Evolutionary conservation across 2,113 vertebrate species (phyloP).

Genomic region (Nesoenas mayeri): DNA sequence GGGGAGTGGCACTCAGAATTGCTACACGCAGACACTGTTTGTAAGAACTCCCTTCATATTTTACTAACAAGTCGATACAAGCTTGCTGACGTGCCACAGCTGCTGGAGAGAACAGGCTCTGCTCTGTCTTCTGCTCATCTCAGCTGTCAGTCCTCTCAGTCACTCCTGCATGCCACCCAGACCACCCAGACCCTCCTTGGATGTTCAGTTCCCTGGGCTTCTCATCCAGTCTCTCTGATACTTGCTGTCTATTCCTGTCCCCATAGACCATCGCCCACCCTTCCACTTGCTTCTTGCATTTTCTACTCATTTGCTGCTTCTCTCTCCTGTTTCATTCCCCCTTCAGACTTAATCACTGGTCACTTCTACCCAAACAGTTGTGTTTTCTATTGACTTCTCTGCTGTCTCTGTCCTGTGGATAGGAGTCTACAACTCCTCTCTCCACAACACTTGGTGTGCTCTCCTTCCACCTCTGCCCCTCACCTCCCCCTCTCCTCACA

Average conservation of each 20-base stretch:
- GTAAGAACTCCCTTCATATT: slow-evolving; percentile 4
- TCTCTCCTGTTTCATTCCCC: neutral
- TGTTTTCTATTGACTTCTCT: neutral
- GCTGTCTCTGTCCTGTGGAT: no score
- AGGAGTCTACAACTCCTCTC: neutral
- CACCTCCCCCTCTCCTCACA: neutral
- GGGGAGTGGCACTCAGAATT: slow-evolving; percentile 11
- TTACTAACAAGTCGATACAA: slow-evolving; percentile 38
- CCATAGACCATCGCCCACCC: neutral
- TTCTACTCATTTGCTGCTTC: neutral
- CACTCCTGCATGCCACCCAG: neutral
- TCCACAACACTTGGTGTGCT: fast-evolving
- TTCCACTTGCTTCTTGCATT: neutral
- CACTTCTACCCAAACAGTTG: neutral
- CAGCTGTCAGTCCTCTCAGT: neutral
- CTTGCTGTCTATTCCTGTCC: neutral
- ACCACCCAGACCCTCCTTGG: neutral
- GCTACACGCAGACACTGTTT: neutral
- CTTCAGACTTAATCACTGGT: neutral
- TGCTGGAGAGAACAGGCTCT: neutral
- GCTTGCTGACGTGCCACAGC: neutral
- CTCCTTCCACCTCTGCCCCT: neutral
- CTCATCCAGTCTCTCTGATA: neutral
- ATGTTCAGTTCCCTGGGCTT: neutral
- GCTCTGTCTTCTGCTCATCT: neutral